phyloP scores from a whole-genome alignment of 2,797 vertebrate species.

The Telmatherina bonti region DNA sequence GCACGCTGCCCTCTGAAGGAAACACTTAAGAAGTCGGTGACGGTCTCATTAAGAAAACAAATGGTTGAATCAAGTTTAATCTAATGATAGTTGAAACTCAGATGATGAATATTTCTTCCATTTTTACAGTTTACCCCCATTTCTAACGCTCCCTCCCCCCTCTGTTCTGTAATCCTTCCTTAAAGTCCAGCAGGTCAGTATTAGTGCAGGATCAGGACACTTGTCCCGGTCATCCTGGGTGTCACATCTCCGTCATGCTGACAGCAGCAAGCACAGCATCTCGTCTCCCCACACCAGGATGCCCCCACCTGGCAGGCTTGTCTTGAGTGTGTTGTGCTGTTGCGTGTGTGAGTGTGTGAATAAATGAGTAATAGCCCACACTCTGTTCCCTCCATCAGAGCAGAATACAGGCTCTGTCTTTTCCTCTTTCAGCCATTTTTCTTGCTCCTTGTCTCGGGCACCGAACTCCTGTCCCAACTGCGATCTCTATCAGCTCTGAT shows the following conservation, averaged over 20 bases:
- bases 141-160: neutral
- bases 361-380: slow-evolving; percentile 45
- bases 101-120: too few relatives aligned
- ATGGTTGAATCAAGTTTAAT: neutral
- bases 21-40: slow-evolving; percentile 35
- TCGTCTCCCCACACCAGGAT: slow-evolving; percentile 35
- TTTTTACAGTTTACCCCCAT: too few relatives aligned
- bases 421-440: slow-evolving; percentile 66
- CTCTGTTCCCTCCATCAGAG: slow-evolving; percentile 55
- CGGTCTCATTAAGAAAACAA: slow-evolving; percentile 3
- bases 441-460: slow-evolving; percentile 54
- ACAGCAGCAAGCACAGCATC: slow-evolving; percentile 56
- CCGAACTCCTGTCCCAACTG: slow-evolving; percentile 60
- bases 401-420: slow-evolving; percentile 48
- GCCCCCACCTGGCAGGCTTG: slow-evolving; percentile 43
- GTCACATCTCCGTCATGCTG: slow-evolving; percentile 56
- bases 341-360: neutral
- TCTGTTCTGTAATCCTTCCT: neutral
- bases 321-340: slow-evolving; percentile 6
- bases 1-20: slow-evolving; percentile 54
- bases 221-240: slow-evolving; percentile 47
- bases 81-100: neutral
- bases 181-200: slow-evolving; percentile 30
- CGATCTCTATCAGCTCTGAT: slow-evolving; percentile 79
- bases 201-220: slow-evolving; percentile 36